phyloP scores from a whole-genome alignment of 1,140 invertebrate genomes.

The Zaprionus inermis region DNA sequence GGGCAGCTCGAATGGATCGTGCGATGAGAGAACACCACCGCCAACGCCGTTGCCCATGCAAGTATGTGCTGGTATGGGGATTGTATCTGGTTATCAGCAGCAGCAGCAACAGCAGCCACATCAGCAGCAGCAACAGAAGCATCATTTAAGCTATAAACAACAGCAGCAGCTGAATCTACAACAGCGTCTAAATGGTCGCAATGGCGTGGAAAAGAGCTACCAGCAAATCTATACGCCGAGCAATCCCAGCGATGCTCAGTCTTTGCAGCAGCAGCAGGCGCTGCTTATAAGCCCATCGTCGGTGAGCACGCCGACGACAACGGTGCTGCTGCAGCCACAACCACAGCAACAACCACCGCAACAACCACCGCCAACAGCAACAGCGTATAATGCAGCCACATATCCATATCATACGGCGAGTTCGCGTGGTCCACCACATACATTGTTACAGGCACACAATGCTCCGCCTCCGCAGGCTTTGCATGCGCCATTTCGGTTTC shows the following conservation, averaged over 20 bases:
- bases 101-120: constrained; percentile 28
- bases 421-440: constrained; percentile 68
- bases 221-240: constrained; percentile 69
- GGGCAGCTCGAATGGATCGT: constrained; percentile 81
- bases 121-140: constrained; percentile 59
- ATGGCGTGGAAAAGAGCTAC: constrained; percentile 71
- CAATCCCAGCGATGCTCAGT: constrained; percentile 59
- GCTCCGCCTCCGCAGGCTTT: constrained; percentile 84
- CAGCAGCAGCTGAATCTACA: constrained; percentile 68
- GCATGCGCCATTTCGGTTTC: constrained; percentile 84
- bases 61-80: constrained; percentile 36
- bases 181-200: constrained; percentile 74
- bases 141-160: constrained; percentile 75
- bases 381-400: constrained; percentile 66
- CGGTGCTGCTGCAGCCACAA: constrained; percentile 54
- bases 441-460: constrained; percentile 80
- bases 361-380: constrained; percentile 48
- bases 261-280: constrained; percentile 55
- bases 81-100: constrained; percentile 41
- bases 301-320: constrained; percentile 61
- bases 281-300: constrained; percentile 66
- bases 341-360: constrained; percentile 41
- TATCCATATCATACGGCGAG: constrained; percentile 83
- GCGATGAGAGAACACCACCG: constrained; percentile 78
- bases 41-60: constrained; percentile 65